Evolutionary conservation across 1,140 invertebrate genomes (phyloP).

Genomic region (Drosophila sucinea): DNA sequence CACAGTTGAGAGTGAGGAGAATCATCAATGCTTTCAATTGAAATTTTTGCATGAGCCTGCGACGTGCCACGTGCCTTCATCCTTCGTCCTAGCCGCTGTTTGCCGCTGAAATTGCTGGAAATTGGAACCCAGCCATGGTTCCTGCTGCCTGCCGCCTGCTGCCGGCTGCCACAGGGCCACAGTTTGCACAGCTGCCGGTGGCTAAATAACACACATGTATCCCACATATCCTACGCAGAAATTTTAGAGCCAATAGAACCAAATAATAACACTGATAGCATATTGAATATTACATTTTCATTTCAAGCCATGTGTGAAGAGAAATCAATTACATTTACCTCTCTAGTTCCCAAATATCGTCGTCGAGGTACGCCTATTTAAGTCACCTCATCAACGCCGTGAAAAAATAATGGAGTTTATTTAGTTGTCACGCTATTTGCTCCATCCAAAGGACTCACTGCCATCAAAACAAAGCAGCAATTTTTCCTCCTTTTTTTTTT

Average conservation of each 20-base stretch:
- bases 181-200: constrained; percentile 55
- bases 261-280: constrained; percentile 26
- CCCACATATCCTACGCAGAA: constrained; percentile 38
- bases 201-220: background rate
- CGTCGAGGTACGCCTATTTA: background rate
- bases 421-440: constrained; percentile 1
- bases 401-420: background rate
- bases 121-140: constrained; percentile 58
- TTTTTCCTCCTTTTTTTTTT: constrained; percentile 36
- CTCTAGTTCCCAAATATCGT: background rate
- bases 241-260: constrained; percentile 52
- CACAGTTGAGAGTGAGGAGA: constrained; percentile 27
- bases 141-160: too few relatives aligned
- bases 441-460: background rate
- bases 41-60: constrained; percentile 64
- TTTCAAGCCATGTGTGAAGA: background rate
- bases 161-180: constrained; percentile 15
- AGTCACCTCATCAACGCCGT: background rate
- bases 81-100: constrained; percentile 54
- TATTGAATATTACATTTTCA: constrained; percentile 18
- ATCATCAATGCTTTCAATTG: constrained; percentile 78
- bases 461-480: constrained; percentile 51
- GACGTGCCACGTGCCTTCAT: constrained; percentile 16
- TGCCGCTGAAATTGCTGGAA: constrained; percentile 58
- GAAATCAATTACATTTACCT: background rate